phyloP scores from a whole-genome alignment of 2,888 invertebrate species.

The Reticulitermes lucifugus region DNA sequence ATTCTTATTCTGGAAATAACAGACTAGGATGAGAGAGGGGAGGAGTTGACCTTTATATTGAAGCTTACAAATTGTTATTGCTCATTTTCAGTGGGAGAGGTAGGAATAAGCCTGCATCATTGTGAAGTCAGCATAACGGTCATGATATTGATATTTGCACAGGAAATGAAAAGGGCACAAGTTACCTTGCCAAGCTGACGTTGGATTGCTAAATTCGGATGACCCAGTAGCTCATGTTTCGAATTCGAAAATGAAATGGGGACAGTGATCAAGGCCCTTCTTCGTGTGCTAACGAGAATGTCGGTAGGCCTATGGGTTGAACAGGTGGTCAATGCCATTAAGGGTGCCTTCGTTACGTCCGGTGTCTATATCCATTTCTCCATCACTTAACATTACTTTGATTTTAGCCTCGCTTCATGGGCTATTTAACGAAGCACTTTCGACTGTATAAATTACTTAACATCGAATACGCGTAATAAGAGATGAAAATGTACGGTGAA shows the following conservation, averaged over 20 bases:
- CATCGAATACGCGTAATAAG: no score
- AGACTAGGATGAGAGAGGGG: conserved; percentile 24
- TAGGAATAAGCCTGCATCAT: neutral
- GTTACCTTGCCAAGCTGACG: neutral
- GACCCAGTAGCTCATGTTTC: neutral
- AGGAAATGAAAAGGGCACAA: neutral
- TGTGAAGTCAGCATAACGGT: neutral
- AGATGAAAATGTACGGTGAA: no score
- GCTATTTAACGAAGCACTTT: no score
- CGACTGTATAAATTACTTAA: no score
- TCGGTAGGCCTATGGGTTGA: neutral
- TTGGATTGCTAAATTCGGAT: neutral
- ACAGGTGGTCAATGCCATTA: neutral
- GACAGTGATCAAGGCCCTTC: neutral
- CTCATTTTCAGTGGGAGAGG: conserved; percentile 11
- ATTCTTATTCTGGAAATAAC: conserved; percentile 43
- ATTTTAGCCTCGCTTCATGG: no score
- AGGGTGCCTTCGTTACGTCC: no score
- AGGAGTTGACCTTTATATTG: conserved; percentile 44
- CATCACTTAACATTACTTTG: no score
- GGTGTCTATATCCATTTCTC: no score
- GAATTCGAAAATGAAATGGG: neutral
- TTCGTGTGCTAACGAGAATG: neutral
- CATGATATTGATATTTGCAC: neutral
- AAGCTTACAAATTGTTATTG: conserved; percentile 41